phyloP scores from a whole-genome alignment of 2,888 invertebrate genomes.

The Myathropa florea region DNA sequence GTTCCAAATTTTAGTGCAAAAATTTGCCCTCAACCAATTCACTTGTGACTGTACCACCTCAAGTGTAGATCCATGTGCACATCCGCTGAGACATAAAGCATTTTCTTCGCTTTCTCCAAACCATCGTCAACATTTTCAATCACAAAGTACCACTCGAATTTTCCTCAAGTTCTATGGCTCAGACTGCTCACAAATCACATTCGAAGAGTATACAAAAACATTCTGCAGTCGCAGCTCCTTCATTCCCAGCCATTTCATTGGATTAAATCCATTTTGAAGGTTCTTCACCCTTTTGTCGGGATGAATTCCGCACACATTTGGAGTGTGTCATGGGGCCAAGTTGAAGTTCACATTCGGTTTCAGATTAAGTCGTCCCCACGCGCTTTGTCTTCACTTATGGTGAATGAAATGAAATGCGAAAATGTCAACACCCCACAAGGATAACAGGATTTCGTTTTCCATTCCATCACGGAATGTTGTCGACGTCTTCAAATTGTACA shows the following conservation, averaged over 20 bases:
- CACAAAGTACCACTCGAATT: neutral
- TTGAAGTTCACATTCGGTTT: neutral
- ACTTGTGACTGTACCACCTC: neutral
- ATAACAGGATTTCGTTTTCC: constrained; percentile 36
- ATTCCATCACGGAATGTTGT: constrained; percentile 26
- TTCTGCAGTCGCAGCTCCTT: neutral
- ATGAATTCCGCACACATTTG: neutral
- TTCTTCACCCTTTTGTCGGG: neutral
- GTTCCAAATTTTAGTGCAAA: neutral
- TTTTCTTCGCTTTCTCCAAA: neutral
- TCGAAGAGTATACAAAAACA: neutral
- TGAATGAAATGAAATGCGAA: neutral
- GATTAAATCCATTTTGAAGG: neutral
- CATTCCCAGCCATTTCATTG: neutral
- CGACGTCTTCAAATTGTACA: constrained; percentile 15
- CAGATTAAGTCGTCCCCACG: neutral
- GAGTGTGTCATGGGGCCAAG: neutral
- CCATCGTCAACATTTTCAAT: no score
- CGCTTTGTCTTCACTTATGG: neutral
- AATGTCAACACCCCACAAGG: neutral
- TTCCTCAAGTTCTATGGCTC: neutral
- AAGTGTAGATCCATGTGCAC: neutral
- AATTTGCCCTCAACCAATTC: neutral
- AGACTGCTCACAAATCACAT: neutral
- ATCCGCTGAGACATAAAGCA: neutral